Percentiles rank a stretch among this genome's conserved stretches.
phyloP scores from a whole-genome alignment of 2,888 invertebrate species.

The Artemia sp. region DNA sequence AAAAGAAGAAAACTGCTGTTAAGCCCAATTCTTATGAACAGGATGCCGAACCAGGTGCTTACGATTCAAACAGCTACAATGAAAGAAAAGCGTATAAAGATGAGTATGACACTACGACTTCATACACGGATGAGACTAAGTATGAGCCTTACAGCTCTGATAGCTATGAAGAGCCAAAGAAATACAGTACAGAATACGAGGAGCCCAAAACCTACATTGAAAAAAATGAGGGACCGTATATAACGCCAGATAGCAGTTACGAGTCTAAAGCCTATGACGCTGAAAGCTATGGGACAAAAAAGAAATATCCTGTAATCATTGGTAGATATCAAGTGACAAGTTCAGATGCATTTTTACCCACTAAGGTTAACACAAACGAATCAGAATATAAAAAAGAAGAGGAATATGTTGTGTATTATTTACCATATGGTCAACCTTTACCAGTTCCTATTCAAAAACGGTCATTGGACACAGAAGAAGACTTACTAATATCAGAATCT shows the following conservation, averaged over 20 bases:
- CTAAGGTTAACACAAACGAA: slow-evolving; percentile 17
- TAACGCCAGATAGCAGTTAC: no score
- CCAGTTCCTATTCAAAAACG: slow-evolving; percentile 20
- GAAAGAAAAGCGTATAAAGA: no score
- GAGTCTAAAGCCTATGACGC: background rate
- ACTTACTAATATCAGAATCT: background rate
- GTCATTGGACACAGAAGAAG: background rate
- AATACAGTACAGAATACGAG: no score
- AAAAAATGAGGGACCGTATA: no score
- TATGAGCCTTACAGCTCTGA: no score
- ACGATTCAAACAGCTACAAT: no score
- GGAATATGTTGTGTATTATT: slow-evolving; percentile 22
- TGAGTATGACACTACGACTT: no score
- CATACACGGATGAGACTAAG: no score
- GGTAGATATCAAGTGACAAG: slow-evolving; percentile 22
- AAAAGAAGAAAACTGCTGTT: background rate
- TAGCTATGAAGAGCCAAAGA: no score
- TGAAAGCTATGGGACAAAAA: background rate
- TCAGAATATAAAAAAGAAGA: slow-evolving; percentile 18
- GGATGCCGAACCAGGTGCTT: no score
- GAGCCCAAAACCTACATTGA: no score
- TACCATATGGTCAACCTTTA: slow-evolving; percentile 22
- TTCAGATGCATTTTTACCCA: slow-evolving; percentile 21
- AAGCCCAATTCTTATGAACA: no score
- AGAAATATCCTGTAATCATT: slow-evolving; percentile 22